phyloP scores from a whole-genome alignment of 2,797 vertebrate species.

The Syndactyla subalaris region DNA sequence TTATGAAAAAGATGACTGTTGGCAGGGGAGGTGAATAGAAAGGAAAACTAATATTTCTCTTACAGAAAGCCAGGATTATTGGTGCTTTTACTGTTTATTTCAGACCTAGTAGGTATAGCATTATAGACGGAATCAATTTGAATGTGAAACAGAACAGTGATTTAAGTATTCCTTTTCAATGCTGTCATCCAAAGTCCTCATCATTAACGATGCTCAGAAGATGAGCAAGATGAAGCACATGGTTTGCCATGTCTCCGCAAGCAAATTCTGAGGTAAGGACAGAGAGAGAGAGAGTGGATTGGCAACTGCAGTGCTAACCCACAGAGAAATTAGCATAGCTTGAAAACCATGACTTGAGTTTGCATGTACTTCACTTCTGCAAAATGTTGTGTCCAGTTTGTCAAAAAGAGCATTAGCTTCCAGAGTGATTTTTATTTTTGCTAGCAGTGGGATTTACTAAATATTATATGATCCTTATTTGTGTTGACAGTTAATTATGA shows the following conservation, averaged over 20 bases:
- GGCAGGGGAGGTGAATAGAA: rapidly evolving
- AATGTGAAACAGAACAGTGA: not conserved
- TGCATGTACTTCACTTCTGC: not conserved
- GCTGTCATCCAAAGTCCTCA: not conserved
- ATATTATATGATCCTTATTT: not conserved
- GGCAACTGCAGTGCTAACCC: not conserved
- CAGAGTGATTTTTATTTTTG: not conserved
- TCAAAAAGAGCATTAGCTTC: not conserved
- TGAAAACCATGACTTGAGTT: not conserved
- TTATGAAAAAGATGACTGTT: not conserved
- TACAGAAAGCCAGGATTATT: not conserved
- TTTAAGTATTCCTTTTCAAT: not conserved
- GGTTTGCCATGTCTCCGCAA: not conserved
- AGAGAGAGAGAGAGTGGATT: not conserved
- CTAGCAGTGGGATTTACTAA: not conserved
- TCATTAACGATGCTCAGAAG: not conserved
- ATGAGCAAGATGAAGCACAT: not conserved
- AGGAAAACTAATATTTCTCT: not conserved
- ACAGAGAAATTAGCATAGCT: not conserved
- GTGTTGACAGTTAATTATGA: not conserved
- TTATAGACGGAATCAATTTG: not conserved
- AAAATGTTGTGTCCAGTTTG: not conserved
- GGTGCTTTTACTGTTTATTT: not conserved
- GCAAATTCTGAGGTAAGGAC: not conserved
- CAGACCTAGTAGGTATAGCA: not conserved